A percentile compares a stretch with the other conserved stretches of the same genome.
These are phyloP conservation scores for Odontomyia ornata DNA, from an alignment of 2,888 invertebrate genomes.

Conservation along the genomic window DNA sequence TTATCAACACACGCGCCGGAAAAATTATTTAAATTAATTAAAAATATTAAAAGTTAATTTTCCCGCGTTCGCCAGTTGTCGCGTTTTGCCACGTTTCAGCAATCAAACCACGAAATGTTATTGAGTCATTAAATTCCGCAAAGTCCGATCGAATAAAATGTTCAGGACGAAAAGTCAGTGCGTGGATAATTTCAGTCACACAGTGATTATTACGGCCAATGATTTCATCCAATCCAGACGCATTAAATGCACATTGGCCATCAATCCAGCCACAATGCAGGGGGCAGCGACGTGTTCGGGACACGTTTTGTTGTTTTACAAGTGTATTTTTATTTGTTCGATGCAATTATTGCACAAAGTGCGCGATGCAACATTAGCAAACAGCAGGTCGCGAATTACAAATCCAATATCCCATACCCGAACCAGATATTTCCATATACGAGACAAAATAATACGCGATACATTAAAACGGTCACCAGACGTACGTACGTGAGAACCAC, in stretches of 20 bases:
- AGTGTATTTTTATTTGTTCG: background rate
- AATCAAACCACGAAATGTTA: background rate
- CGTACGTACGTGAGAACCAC: conserved; percentile 23
- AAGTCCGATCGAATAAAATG: background rate
- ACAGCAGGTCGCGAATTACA: background rate
- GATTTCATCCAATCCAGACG: conserved; percentile 44
- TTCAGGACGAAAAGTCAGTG: background rate
- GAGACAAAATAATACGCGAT: conserved; percentile 15
- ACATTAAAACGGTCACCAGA: conserved; percentile 14
- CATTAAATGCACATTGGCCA: conserved; percentile 41
- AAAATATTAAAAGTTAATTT: background rate
- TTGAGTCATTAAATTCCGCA: background rate
- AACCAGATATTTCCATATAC: conserved; percentile 17
- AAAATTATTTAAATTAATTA: conserved; percentile 26
- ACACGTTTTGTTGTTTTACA: too few species aligned
- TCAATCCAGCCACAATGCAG: background rate
- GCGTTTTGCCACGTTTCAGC: background rate
- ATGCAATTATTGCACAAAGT: conserved; percentile 12
- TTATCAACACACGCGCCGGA: conserved; percentile 53
- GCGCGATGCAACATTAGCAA: background rate
- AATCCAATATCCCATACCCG: conserved; percentile 32
- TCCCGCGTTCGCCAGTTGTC: background rate
- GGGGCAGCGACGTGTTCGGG: background rate
- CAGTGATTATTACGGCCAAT: background rate
- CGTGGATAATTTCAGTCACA: too few species aligned